phyloP scores from a whole-genome alignment of 2,113 vertebrate species.

The Glaucidium brasilianum region DNA sequence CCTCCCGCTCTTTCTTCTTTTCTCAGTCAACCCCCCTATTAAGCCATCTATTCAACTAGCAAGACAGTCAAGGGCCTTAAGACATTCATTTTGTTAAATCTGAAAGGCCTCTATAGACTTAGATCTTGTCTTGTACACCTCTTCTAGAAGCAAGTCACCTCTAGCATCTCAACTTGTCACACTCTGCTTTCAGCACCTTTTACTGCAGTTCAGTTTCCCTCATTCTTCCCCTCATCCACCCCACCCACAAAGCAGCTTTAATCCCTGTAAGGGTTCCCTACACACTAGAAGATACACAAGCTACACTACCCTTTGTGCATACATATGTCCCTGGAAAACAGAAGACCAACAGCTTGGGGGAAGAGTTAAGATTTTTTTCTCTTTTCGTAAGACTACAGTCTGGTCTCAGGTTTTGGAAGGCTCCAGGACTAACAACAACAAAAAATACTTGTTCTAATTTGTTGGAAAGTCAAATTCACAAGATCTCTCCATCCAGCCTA shows the following conservation, averaged over 20 bases:
- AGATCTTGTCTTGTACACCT: not conserved
- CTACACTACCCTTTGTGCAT: not conserved
- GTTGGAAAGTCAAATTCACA: not conserved
- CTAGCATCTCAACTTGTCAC: not conserved
- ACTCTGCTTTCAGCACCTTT: not conserved
- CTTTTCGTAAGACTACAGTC: not conserved
- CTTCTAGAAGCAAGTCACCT: not conserved
- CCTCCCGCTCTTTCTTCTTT: not conserved
- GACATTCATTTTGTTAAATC: not conserved
- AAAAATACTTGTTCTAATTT: not conserved
- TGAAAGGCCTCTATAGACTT: not conserved
- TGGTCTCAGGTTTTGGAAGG: not conserved
- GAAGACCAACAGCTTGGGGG: not conserved
- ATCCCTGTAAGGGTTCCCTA: not conserved
- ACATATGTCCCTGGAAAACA: fast-evolving
- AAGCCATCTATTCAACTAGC: not conserved
- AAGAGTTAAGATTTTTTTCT: not conserved
- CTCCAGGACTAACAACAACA: not conserved
- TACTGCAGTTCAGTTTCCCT: not conserved
- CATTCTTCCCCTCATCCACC: not conserved
- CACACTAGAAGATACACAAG: not conserved
- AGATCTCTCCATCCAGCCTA: not conserved
- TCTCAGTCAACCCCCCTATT: not conserved
- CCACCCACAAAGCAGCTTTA: not conserved
- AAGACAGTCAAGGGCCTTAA: not conserved